Conservation (phyloP, 64 coral and sea anemone genomes). For the Montipora efflorescens region DNA sequence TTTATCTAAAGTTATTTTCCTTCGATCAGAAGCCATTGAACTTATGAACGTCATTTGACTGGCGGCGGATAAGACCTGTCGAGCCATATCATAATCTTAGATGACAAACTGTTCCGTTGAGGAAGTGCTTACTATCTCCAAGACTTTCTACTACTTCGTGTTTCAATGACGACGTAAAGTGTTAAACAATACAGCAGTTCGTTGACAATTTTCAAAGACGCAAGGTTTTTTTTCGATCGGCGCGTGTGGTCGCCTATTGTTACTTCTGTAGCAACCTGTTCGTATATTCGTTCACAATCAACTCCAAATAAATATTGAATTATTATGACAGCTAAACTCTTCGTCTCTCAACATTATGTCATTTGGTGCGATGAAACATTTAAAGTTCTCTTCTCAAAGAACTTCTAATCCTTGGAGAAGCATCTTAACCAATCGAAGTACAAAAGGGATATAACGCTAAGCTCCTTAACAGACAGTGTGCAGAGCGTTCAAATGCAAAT, state of each 20-base stretch:
- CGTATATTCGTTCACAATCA: background rate
- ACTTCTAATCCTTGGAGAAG: background rate
- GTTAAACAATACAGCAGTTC: background rate
- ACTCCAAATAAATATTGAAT: constrained; percentile 15
- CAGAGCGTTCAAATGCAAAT: background rate
- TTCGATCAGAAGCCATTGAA: background rate
- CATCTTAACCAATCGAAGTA: background rate
- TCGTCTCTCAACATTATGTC: background rate
- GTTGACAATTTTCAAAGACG: too few relatives aligned
- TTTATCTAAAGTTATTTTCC: background rate
- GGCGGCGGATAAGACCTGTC: background rate
- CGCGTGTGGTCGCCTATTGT: background rate
- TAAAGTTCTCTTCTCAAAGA: background rate
- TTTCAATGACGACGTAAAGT: background rate
- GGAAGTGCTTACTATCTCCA: background rate
- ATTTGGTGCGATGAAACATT: background rate
- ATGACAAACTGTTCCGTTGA: background rate
- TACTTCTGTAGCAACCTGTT: constrained; percentile 5
- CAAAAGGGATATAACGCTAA: background rate
- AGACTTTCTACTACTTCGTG: background rate
- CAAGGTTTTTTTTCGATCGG: background rate
- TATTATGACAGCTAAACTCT: background rate
- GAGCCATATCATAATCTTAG: background rate
- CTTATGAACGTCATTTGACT: background rate
- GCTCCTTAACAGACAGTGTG: background rate